Evolutionary conservation across 2,797 vertebrate species (phyloP).

Genomic region (Iguana delicatissima): DNA sequence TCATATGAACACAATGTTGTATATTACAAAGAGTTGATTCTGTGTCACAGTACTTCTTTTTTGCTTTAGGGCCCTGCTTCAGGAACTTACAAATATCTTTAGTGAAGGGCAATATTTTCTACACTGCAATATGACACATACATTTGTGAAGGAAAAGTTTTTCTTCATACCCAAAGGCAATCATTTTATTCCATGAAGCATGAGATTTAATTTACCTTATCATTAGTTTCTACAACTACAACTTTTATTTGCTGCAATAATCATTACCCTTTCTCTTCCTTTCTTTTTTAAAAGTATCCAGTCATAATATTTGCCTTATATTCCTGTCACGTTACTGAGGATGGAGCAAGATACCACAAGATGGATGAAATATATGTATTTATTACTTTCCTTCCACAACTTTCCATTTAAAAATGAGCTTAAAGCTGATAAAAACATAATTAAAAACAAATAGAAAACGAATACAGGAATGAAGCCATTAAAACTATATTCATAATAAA

Average conservation of each 20-base stretch:
- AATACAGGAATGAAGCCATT: too few relatives aligned
- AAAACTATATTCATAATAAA: too few relatives aligned
- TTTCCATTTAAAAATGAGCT: too few relatives aligned
- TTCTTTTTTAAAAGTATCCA: neutral
- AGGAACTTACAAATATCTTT: neutral
- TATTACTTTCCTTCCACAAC: too few relatives aligned
- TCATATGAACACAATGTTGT: neutral
- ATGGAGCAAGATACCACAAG: neutral
- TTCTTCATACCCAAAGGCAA: slow-evolving; percentile 23
- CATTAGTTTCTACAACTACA: slow-evolving; percentile 37
- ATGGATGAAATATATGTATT: neutral
- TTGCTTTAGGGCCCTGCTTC: neutral
- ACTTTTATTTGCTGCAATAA: slow-evolving; percentile 26
- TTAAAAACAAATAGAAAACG: too few relatives aligned
- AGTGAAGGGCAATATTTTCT: neutral
- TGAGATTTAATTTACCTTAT: slow-evolving; percentile 47
- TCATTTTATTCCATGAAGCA: slow-evolving; percentile 45
- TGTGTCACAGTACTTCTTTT: neutral
- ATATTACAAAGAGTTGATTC: neutral
- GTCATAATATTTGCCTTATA: slow-evolving; percentile 11
- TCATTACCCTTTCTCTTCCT: slow-evolving; percentile 10
- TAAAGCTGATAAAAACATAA: too few relatives aligned
- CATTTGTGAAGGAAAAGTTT: slow-evolving; percentile 4
- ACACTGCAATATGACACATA: neutral
- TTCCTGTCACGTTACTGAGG: neutral